Base-by-base conservation (phyloP, 2,113 vertebrate genomes). In the Potamarius usumacintae region DNA sequence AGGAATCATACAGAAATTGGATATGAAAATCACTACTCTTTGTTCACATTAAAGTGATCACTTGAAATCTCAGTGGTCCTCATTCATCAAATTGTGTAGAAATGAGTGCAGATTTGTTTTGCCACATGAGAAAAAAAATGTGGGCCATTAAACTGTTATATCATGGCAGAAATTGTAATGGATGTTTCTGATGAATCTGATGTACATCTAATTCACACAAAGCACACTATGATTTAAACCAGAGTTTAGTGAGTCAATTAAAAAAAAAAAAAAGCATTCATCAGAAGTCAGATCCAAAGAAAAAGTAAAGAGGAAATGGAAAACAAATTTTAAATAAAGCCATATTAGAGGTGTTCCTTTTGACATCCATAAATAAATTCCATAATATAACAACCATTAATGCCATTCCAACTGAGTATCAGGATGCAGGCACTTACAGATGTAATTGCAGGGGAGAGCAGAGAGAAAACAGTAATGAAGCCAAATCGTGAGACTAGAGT, bases 1-100 rank as follows among this genome's bases (percentile, higher is more conserved):
- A 72, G 62, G 48, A 85, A 83, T 14, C 50, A 79, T 57, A 80
- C 34, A 86, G 5, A 86, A 83, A 78, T 25, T 82, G 74, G 52
- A 71, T 65, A 57, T 42, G 42, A 89, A 58, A 77, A 18, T 74
- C n/a, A 72, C 57, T 17, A 42, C 77, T 72, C 48, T 69, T 62
- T 83, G 85, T 71, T 83, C 63, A 83, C 58, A 86, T 57, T 67
- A 15, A 22, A 78, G 0, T 18, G 10, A 86, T 62, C 60, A 87
- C 53, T 80, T 74, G 53, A 27, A 30, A 20, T 20, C 62, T 87
- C 74, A 72, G 9, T 76, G 7, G 72, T 3, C 18, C 18, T 22
- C 17, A 76, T 76, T 48, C 4, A 20, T 22, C 18, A 22, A 48
- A 9, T 50, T 48, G 17, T 69, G 27, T 69, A 69, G 12, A 69